Evolutionary conservation across 2,797 vertebrate species (phyloP).

Genomic region (Poecilia picta): DNA sequence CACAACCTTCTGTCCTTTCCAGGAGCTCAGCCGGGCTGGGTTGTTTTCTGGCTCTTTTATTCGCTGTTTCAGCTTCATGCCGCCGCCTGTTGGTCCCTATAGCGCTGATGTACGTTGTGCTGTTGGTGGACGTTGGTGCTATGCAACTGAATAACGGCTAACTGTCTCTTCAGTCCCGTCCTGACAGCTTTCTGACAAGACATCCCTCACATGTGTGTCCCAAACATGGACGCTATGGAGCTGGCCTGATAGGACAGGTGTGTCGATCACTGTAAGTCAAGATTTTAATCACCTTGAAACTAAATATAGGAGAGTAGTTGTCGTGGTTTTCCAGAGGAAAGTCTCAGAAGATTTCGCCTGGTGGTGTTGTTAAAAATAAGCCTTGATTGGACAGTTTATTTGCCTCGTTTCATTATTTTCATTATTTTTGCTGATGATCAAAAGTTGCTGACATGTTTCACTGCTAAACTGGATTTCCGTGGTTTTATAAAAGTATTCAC

Average conservation of each 20-base stretch:
- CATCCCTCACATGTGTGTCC: neutral
- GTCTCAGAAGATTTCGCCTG: neutral
- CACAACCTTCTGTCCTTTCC: conserved; percentile 5
- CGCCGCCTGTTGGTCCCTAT: neutral
- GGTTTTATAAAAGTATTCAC: neutral
- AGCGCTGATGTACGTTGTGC: neutral
- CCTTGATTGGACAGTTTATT: neutral
- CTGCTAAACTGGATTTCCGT: neutral
- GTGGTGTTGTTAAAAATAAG: neutral
- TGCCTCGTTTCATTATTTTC: neutral
- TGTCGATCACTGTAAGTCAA: neutral
- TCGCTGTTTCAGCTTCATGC: neutral
- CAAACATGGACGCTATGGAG: neutral
- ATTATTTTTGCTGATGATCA: neutral
- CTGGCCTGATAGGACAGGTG: neutral
- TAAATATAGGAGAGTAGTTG: neutral
- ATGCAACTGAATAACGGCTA: neutral
- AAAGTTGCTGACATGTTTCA: neutral
- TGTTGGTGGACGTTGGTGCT: neutral
- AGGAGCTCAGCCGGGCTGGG: neutral
- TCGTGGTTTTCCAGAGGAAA: neutral
- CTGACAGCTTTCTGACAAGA: neutral
- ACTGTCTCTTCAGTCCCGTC: neutral
- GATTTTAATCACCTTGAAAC: neutral
- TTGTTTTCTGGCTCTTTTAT: neutral